Percentiles rank a stretch among this genome's conserved stretches.
phyloP scores from a whole-genome alignment of 1,140 invertebrate genomes.

The Heliconius eleuchia region DNA sequence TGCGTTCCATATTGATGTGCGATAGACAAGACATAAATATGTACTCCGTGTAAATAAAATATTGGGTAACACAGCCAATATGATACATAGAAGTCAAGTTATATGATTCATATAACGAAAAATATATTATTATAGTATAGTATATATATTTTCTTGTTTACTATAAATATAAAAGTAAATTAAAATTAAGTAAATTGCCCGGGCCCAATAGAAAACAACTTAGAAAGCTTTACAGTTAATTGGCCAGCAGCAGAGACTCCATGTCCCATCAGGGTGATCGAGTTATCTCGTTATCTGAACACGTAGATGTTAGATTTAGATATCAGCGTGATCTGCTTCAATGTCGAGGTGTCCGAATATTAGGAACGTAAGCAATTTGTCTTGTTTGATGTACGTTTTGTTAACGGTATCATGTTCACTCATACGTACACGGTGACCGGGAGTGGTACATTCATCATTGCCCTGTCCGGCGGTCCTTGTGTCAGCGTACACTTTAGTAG shows the following conservation, averaged over 20 bases:
- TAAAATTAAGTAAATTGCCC: not conserved
- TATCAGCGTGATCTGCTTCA: constrained; percentile 56
- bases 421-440: constrained; percentile 42
- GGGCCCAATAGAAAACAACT: constrained; percentile 18
- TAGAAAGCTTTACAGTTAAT: constrained; percentile 38
- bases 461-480: constrained; percentile 24
- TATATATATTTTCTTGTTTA: no score
- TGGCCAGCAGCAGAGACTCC: constrained; percentile 27
- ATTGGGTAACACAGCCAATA: not conserved
- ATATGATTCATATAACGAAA: not conserved
- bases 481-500: constrained; percentile 24
- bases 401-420: constrained; percentile 62
- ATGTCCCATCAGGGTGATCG: constrained; percentile 62
- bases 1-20: constrained; percentile 69
- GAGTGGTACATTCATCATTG: constrained; percentile 36
- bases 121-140: no score
- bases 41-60: constrained; percentile 14
- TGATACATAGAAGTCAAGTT: not conserved
- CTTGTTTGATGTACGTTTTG: constrained; percentile 73
- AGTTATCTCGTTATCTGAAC: constrained; percentile 73
- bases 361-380: constrained; percentile 80
- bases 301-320: constrained; percentile 61
- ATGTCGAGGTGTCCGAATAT: constrained; percentile 74
- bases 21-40: constrained; percentile 46
- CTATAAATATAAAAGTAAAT: no score